Conservation (phyloP, 92 coral and sea anemone genomes). For the Siderastrea radians region DNA sequence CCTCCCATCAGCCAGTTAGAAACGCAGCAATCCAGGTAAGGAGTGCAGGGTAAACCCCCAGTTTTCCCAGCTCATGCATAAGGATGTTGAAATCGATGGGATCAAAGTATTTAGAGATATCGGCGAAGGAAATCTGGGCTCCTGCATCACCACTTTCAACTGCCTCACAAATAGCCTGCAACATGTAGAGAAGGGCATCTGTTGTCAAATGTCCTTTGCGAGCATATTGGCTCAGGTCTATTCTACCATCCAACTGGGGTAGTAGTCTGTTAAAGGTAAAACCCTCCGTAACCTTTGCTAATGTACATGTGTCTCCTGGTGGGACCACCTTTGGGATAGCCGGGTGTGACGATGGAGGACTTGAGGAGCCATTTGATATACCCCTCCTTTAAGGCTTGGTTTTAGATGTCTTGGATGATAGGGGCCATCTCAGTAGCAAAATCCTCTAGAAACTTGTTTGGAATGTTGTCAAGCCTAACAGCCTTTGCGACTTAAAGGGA, state of each 20-base stretch:
- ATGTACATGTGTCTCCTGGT: constrained; percentile 38
- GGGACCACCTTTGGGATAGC: no score
- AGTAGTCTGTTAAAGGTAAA: constrained; percentile 44
- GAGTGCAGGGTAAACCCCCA: constrained; percentile 37
- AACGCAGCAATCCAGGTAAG: constrained; percentile 57
- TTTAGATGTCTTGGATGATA: constrained; percentile 26
- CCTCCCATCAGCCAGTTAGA: constrained; percentile 25
- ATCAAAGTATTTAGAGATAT: constrained; percentile 66
- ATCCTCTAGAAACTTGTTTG: constrained; percentile 43
- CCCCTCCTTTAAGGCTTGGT: constrained; percentile 28
- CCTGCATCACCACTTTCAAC: constrained; percentile 46
- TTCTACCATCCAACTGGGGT: constrained; percentile 47
- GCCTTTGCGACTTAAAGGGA: constrained; percentile 1
- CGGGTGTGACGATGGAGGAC: background rate
- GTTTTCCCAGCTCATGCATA: constrained; percentile 14
- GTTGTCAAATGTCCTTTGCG: no score
- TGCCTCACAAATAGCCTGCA: constrained; percentile 63
- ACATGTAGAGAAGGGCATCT: no score
- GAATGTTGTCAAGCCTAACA: constrained; percentile 39
- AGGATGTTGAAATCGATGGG: constrained; percentile 46
- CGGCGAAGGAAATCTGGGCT: constrained; percentile 56
- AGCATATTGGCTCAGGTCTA: constrained; percentile 9
- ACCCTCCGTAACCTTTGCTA: constrained; percentile 73
- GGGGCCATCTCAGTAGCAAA: constrained; percentile 42
- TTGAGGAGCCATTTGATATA: background rate